Conservation (phyloP, 1,140 invertebrate genomes). For the Dendroctonus ponderosae region DNA sequence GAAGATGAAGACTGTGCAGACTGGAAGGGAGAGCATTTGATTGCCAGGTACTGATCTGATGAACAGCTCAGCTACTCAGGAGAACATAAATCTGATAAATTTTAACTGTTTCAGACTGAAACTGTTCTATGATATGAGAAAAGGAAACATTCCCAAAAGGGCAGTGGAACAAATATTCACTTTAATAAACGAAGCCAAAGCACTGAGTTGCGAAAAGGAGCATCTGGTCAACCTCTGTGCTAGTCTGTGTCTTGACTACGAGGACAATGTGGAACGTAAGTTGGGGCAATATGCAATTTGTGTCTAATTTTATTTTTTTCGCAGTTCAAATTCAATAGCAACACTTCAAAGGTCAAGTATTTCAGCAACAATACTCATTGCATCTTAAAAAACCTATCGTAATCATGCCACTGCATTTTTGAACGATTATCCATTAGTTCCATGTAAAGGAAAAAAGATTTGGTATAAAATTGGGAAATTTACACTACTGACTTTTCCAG, state of each 20-base stretch:
- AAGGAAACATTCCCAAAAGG: conserved; percentile 52
- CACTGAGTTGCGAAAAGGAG: conserved; percentile 55
- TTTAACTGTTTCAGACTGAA: conserved; percentile 51
- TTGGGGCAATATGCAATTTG: no score
- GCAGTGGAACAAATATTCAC: conserved; percentile 57
- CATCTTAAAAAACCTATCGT: no score
- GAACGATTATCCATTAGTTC: no score
- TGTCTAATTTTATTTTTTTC: no score
- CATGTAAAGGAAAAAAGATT: no score
- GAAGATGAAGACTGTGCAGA: conserved; percentile 59
- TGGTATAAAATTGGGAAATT: no score
- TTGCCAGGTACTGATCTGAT: conserved; percentile 39
- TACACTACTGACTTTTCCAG: no score
- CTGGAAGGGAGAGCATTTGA: conserved; percentile 58
- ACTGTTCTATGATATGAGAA: conserved; percentile 61
- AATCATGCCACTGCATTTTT: no score
- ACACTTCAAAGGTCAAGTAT: no score
- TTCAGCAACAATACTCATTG: no score
- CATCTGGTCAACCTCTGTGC: conserved; percentile 48
- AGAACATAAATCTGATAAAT: not conserved
- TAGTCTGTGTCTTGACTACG: conserved; percentile 41
- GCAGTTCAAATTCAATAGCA: no score
- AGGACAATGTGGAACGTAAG: no score
- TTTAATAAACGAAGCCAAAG: conserved; percentile 56
- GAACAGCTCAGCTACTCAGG: not conserved